Evolutionary conservation across 2,888 invertebrate species (phyloP), one percentile per base, ranked within the genome.

Genomic region (Prosopocoilus inquinatus): DNA sequence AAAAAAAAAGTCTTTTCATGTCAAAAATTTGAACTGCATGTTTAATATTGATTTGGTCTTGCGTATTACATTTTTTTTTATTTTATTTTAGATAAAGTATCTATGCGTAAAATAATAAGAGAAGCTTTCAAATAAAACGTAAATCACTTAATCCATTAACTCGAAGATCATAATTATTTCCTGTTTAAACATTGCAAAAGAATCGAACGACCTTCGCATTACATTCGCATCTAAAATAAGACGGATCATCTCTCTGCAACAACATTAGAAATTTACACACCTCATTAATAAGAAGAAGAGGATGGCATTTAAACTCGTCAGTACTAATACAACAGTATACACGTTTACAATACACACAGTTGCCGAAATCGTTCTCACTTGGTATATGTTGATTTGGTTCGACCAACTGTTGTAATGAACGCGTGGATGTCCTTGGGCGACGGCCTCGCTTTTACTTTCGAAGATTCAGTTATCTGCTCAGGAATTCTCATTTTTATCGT

Each of bases 391-490:
- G 8, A 16, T 41, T 41, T 36, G 9, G 12, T 41, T 15, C 16
- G 41, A 9, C 13, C 11, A 16, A 41, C 16, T 41, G 41, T 41
- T 41, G 41, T 55, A 50, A 50, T 39, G 50, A 50, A 50, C 50
- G 55, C 34, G 7, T 28, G 38, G 39, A 39, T 16, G 55, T 50
- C 55, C 55, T 55, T 55, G 48, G 13, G 45, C 47, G 39, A 33
- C 16, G 46, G 55, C 47, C 46, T 50, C 35, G 55, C 50, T 55
- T 55, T 50, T 50, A 55, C 55, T 55, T 55, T 55, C 55, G 47
- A 50, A 50, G 50, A 50, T 50, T 20, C 48, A 34, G 53, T 53
- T 53, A 53, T 43, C 35, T 39, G 47, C 47, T 34, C n/a, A 47
- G 50, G 50, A 50, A 55, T 55, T 47, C 35, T 47, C 35, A 9